phyloP scores from a whole-genome alignment of 2,797 vertebrate species.

The Pelobates cultripes region DNA sequence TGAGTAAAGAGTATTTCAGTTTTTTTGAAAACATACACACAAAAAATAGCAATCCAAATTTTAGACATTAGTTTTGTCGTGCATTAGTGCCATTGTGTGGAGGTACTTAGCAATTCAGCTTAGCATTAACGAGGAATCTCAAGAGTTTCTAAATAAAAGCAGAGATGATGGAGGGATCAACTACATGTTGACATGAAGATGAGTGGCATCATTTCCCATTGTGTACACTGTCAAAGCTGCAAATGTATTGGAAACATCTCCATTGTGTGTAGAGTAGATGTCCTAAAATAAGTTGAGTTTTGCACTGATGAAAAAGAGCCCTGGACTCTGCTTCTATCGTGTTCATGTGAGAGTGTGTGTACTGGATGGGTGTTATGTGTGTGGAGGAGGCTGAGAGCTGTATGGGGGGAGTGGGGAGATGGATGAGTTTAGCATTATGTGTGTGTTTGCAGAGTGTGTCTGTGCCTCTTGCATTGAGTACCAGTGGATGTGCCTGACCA shows the following conservation, averaged over 20 bases:
- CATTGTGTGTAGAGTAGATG: background rate
- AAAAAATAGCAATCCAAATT: background rate
- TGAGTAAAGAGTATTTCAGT: too few relatives aligned
- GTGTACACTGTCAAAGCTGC: background rate
- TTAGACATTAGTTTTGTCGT: background rate
- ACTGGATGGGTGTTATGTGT: too few relatives aligned
- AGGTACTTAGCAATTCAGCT: background rate
- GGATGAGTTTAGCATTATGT: too few relatives aligned
- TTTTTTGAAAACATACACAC: background rate
- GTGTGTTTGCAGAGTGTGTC: too few relatives aligned
- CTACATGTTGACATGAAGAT: slow-evolving; percentile 8
- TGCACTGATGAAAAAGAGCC: too few relatives aligned
- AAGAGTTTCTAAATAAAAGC: slow-evolving; percentile 19
- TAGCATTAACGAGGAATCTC: background rate
- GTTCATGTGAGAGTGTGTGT: too few relatives aligned
- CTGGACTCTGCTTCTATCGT: too few relatives aligned
- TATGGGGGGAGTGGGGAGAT: too few relatives aligned
- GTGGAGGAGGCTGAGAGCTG: too few relatives aligned
- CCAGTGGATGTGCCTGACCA: too few relatives aligned
- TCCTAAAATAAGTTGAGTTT: too few relatives aligned
- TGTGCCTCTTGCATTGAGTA: too few relatives aligned
- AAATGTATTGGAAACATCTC: background rate
- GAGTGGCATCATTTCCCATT: background rate
- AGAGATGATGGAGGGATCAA: background rate
- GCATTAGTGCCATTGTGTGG: slow-evolving; percentile 11